Conservation (phyloP, 1,140 invertebrate species). For the Drosophila athabasca region DNA sequence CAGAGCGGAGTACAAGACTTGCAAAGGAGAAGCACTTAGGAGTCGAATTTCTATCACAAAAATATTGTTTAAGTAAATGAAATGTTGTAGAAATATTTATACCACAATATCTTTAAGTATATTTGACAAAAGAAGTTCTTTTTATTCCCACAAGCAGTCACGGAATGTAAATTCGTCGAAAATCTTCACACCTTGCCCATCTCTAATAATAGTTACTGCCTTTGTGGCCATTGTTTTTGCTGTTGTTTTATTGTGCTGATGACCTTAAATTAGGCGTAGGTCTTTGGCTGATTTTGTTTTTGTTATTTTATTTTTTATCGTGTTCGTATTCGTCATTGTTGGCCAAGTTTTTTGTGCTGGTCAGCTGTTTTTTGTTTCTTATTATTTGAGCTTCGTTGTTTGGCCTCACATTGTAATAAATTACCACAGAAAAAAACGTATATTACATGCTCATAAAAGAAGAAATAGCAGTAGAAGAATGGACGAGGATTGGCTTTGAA, state of each 20-base stretch:
- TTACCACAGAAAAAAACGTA: slow-evolving; percentile 50
- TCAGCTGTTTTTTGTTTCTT: slow-evolving; percentile 49
- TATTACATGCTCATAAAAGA: slow-evolving; percentile 55
- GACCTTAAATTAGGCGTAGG: slow-evolving; percentile 82
- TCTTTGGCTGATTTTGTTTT: slow-evolving; percentile 37
- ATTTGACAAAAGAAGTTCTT: too few species aligned
- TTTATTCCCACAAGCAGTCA: too few species aligned
- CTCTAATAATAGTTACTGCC: too few species aligned
- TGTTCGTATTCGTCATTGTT: slow-evolving; percentile 49
- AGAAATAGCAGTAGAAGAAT: slow-evolving; percentile 12
- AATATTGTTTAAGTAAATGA: too few species aligned
- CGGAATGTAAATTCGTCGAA: neutral
- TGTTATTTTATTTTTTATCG: slow-evolving; percentile 1
- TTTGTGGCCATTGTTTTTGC: slow-evolving; percentile 30
- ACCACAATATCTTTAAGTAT: too few species aligned
- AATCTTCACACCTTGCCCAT: too few species aligned
- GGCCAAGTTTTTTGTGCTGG: slow-evolving; percentile 56
- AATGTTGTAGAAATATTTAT: too few species aligned
- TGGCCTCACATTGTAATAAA: slow-evolving; percentile 67
- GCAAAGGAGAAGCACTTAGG: too few species aligned
- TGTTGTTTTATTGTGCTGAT: slow-evolving; percentile 78
- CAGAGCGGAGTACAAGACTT: too few species aligned
- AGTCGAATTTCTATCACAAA: too few species aligned
- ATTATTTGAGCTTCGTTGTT: slow-evolving; percentile 35
- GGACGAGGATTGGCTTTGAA: slow-evolving; percentile 25